Evolutionary conservation across 1,140 invertebrate genomes (phyloP).

Genomic region (Zaprionus ghesquierei): DNA sequence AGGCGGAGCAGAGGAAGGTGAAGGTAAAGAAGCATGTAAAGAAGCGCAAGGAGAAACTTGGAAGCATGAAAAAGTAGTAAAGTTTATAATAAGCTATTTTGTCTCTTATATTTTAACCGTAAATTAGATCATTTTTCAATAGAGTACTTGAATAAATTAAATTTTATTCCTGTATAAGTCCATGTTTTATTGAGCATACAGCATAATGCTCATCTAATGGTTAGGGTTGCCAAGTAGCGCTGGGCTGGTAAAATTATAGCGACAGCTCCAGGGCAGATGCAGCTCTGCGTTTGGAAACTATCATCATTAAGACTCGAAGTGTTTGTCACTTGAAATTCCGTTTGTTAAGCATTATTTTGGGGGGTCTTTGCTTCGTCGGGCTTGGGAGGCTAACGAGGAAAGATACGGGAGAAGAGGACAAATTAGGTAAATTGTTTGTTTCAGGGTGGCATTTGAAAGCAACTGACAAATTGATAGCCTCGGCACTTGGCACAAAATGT

Average conservation of each 20-base stretch:
- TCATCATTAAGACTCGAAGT: neutral
- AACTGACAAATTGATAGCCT: neutral
- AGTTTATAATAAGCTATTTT: slow-evolving; percentile 1
- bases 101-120: neutral
- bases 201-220: neutral
- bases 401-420: neutral
- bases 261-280: neutral
- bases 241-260: too few relatives aligned
- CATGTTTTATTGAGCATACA: too few relatives aligned
- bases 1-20: slow-evolving; percentile 94
- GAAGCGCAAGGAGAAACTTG: slow-evolving; percentile 91
- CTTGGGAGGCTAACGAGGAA: neutral
- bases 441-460: slow-evolving; percentile 9
- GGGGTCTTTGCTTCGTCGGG: neutral
- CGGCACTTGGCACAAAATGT: slow-evolving; percentile 26
- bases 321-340: neutral
- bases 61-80: slow-evolving; percentile 76
- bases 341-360: neutral
- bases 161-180: neutral
- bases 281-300: neutral
- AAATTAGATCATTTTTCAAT: neutral
- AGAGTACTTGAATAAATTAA: too few relatives aligned
- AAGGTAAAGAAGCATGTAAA: slow-evolving; percentile 99
- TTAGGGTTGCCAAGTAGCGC: neutral
- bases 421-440: slow-evolving; percentile 17